Conservation (phyloP, 2,113 vertebrate species). For the Nipponia nippon region DNA sequence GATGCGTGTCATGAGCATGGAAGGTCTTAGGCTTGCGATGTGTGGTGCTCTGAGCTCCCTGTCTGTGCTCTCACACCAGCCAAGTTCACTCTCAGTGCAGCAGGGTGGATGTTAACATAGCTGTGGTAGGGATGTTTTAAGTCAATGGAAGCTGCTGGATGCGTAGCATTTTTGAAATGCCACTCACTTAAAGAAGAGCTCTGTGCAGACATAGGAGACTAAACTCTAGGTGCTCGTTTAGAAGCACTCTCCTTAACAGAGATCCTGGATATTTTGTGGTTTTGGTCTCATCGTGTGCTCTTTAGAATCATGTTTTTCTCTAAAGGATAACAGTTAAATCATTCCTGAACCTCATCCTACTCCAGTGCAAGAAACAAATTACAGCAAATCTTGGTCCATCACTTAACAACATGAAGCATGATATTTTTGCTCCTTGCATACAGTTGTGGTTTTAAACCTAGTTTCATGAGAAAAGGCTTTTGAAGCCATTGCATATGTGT, state of each 20-base stretch:
- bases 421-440: neutral
- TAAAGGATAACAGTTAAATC: neutral
- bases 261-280: neutral
- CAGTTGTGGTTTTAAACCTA: neutral
- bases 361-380: neutral
- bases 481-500: neutral
- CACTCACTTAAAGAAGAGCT: fast-evolving
- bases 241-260: neutral
- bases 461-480: neutral
- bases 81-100: neutral
- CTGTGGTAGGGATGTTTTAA: neutral
- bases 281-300: neutral
- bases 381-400: neutral
- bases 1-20: neutral
- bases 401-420: neutral
- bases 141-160: neutral
- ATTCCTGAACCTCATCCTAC: neutral
- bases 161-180: neutral
- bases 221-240: neutral
- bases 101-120: neutral
- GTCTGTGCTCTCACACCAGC: neutral
- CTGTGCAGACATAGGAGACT: neutral
- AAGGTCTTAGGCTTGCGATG: neutral
- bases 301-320: neutral
- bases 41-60: neutral